Evolutionary conservation across 2,888 invertebrate species (phyloP), one percentile per base, ranked within the genome.

Genomic region (Hydrotaea diabolus): DNA sequence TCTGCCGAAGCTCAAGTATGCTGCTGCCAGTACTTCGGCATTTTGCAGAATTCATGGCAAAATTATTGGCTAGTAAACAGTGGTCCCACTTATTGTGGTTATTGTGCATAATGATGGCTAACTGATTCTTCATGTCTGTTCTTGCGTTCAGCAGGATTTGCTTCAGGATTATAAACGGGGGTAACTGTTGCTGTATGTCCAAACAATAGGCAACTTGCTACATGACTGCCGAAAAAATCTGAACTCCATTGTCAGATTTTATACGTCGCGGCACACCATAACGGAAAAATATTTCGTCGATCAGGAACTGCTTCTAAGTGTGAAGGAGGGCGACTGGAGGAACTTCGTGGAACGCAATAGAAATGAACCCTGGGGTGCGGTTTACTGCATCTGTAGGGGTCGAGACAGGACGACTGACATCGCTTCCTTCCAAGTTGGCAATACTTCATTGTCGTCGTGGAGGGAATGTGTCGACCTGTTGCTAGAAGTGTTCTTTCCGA

Each of bases 1-100:
- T 72, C 91, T 75, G 0, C 88, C 92, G 66, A 90, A 90, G 21
- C 89, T 91, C 1, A 92, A 72, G 64, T 87, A 91, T 0, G 91
- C 90, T 86, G 39, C 80, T 86, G 0, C 89, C 88, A 0, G 91
- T 91, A n/a, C 87, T 86, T 46, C n/a, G n/a, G n/a, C n/a, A n/a
- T n/a, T n/a, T n/a, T 71, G 59, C 43, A 0, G 69, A 43, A 19
- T 77, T 71, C 88, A 92, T 90, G 0, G 91, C 90, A 23, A 81
- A 84, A 17, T 78, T 78, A 15, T 78, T 81, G 0, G 87, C 73
- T 0, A 91, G 87, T 4, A 92, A 80, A 2, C 88, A 39, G 0
- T 77, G 36, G n/a, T 66, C 39, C 81, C 78, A 84, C 82, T 82
- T 77, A 81, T 85, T 19, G 82, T 87, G 21, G 39, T 64, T 17